Percentiles rank a stretch among this genome's conserved stretches.
Evolutionary conservation across 2,797 vertebrate species (phyloP).

Genomic region (Cryptoprocta ferox): DNA sequence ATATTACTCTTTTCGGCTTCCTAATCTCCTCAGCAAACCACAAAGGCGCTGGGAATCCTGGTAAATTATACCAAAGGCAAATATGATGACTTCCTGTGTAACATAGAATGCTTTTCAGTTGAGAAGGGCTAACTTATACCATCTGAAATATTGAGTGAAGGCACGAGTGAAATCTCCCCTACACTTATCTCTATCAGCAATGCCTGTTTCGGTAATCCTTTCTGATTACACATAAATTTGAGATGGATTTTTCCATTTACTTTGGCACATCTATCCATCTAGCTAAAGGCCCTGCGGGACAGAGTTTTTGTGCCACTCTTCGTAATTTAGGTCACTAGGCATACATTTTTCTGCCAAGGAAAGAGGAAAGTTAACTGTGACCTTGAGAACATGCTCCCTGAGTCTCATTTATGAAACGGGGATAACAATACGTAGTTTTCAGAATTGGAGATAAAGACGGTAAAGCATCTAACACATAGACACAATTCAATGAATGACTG

Average conservation of each 20-base stretch:
- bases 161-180: background rate
- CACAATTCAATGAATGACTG: background rate
- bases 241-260: background rate
- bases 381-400: background rate
- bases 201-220: background rate
- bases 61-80: background rate
- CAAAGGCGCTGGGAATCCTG: background rate
- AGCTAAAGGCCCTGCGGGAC: background rate
- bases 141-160: background rate
- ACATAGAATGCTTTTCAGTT: background rate
- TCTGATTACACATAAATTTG: background rate
- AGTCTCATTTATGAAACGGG: background rate
- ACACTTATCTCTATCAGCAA: background rate
- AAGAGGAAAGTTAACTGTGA: background rate
- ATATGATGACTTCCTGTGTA: background rate
- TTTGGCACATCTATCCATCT: background rate
- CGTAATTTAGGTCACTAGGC: background rate
- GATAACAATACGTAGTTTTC: background rate
- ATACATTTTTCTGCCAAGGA: background rate
- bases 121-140: background rate
- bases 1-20: background rate
- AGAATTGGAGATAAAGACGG: background rate
- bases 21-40: background rate
- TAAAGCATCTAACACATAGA: background rate
- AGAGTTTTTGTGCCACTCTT: background rate